Conservation (phyloP, 2,888 invertebrate species). For the Lamproptera curius region DNA sequence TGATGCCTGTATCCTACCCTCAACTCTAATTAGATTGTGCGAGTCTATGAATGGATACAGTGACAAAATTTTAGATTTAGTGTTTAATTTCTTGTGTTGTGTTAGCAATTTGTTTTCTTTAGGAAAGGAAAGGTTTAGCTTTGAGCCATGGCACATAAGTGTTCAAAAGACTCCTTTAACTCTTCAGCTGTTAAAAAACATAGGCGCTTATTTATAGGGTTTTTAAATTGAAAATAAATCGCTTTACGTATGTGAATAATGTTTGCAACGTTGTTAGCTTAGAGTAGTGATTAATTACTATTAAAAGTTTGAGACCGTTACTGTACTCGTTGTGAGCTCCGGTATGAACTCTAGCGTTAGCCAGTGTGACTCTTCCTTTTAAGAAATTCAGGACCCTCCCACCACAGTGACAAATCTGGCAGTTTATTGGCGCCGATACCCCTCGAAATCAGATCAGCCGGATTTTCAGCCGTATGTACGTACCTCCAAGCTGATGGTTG, state of each 20-base stretch:
- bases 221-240: no score
- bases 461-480: conserved; percentile 16
- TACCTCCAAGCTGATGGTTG: conserved; percentile 13
- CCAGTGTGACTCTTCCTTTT: background rate
- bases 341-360: background rate
- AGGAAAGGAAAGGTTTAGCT: background rate
- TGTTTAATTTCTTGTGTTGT: background rate
- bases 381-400: background rate
- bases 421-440: conserved; percentile 13
- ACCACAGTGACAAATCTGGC: background rate
- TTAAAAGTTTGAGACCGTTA: background rate
- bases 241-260: background rate
- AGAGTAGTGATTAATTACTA: background rate
- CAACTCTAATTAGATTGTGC: background rate
- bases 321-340: no score
- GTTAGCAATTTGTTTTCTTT: background rate
- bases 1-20: background rate
- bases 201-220: no score
- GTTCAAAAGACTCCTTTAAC: no score
- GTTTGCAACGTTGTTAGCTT: background rate
- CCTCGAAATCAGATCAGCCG: conserved; percentile 22
- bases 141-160: no score
- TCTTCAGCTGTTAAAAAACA: no score
- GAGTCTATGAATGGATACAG: background rate
- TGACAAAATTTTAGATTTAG: background rate